Conservation (phyloP, 53 echinoderm and acorn worm genomes). For the Holothuria leucospilota region DNA sequence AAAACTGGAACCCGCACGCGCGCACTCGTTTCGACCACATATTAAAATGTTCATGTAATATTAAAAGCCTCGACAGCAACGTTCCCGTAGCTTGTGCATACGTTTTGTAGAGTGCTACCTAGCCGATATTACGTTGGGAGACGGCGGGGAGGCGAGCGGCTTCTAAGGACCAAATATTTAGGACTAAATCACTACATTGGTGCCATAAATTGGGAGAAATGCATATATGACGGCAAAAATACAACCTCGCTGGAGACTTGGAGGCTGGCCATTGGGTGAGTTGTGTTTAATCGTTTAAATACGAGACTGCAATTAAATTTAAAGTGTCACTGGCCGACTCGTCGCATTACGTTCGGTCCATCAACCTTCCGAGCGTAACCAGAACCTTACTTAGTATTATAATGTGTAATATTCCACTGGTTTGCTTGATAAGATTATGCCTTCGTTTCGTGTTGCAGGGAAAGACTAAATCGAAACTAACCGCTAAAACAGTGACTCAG, state of each 20-base stretch:
- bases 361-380: too few relatives aligned
- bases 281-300: not conserved
- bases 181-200: conserved; percentile 5
- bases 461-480: too few relatives aligned
- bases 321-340: conserved; percentile 23
- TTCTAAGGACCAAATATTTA: conserved; percentile 12
- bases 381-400: too few relatives aligned
- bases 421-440: too few relatives aligned
- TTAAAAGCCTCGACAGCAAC: conserved; percentile 5
- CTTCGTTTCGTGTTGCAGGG: too few relatives aligned
- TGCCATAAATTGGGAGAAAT: conserved; percentile 35
- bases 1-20: conserved; percentile 21
- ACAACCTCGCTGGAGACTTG: conserved; percentile 9
- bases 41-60: conserved; percentile 39
- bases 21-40: conserved; percentile 13
- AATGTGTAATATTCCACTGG: too few relatives aligned
- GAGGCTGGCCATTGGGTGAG: conserved; percentile 38
- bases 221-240: conserved; percentile 43
- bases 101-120: not conserved
- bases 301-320: not conserved
- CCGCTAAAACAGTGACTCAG: too few relatives aligned
- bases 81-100: conserved; percentile 11
- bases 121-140: conserved; percentile 6
- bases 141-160: conserved; percentile 1
- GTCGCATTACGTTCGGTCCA: not conserved